Evolutionary conservation across 2,113 vertebrate genomes (phyloP), one percentile per base, ranked within the genome.

Genomic region (Himantopus leucocephalus): DNA sequence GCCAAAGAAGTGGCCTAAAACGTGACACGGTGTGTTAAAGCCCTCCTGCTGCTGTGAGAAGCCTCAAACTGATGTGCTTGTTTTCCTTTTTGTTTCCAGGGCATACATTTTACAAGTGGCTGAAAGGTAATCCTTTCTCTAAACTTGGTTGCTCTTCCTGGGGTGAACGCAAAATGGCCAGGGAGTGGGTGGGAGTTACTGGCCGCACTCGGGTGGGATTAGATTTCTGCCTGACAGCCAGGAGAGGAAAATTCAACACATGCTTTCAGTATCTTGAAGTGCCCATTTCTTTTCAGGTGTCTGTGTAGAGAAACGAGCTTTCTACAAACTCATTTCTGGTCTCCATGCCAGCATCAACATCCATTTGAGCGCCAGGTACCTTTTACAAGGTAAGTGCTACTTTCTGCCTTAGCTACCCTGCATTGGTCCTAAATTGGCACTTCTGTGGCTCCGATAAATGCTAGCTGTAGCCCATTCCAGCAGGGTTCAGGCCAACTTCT

Each of bases 301-400:
- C 71, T 99, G 99, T 85, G 98, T 99, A 90, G 99, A 99, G 97
- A 99, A 99, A 94, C 98, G 99, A 93, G 99, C 99, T 66, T 99
- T 99, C 97, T 99, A 99, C 95, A 98, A 98, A 35, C 98, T 99
- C 22, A 97, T 99, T 81, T 99, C 99, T 12, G 99, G 99, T 14
- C 98, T 99, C 24, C 99, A 99, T 1, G 96, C 99, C 63, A 99
- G 99, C 97, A 99, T 99, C 96, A 99, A 99, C 94, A 97, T 99
- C 45, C 99, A 99, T 83, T 94, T 99, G 96, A 99, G 99, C 15
- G 99, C 99, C 94, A 97, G 99, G 70, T 99, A 99, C 92, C 98
- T 99, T 15, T 87, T 99, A 84, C 98, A 98, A 95, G 99, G 99
- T 99, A 96, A 97, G 96, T 95, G 47, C 64, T 35, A 2, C 82